phyloP scores from a whole-genome alignment of 1,140 invertebrate genomes.

The Pristionchus pacificus region DNA sequence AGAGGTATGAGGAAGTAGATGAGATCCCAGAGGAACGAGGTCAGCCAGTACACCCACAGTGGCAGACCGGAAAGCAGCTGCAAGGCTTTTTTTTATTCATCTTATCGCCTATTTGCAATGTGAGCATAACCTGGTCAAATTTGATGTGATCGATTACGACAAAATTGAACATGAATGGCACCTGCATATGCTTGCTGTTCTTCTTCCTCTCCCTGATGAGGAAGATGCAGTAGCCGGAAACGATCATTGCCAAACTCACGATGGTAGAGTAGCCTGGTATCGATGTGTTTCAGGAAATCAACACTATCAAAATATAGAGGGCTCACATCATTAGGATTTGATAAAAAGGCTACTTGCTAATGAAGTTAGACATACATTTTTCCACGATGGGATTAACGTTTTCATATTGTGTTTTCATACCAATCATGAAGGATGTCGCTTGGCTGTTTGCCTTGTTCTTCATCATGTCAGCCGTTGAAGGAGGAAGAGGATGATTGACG shows the following conservation, averaged over 20 bases:
- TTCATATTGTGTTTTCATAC: background rate
- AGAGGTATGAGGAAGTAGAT: slow-evolving; percentile 50
- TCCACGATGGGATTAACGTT: too few relatives aligned
- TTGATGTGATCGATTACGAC: too few relatives aligned
- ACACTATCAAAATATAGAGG: too few relatives aligned
- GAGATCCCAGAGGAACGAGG: slow-evolving; percentile 50
- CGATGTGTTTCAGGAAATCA: too few relatives aligned
- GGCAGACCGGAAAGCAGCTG: slow-evolving; percentile 31
- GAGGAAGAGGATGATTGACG: background rate
- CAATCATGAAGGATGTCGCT: background rate
- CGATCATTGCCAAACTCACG: background rate
- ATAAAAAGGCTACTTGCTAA: too few relatives aligned
- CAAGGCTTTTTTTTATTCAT: too few relatives aligned
- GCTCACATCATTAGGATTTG: too few relatives aligned
- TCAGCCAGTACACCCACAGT: slow-evolving; percentile 37
- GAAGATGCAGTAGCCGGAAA: background rate
- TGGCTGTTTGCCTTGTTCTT: background rate
- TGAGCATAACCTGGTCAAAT: too few relatives aligned
- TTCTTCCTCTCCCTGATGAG: background rate
- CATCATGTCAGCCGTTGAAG: background rate
- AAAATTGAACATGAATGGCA: too few relatives aligned
- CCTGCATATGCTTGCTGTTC: background rate
- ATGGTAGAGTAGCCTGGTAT: too few relatives aligned
- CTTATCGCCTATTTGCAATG: too few relatives aligned
- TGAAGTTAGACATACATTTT: too few relatives aligned